A percentile compares a stretch with the other conserved stretches of the same genome.
Evolutionary conservation across 2,888 invertebrate species (phyloP).

Genomic region (Antheraea assamensis): DNA sequence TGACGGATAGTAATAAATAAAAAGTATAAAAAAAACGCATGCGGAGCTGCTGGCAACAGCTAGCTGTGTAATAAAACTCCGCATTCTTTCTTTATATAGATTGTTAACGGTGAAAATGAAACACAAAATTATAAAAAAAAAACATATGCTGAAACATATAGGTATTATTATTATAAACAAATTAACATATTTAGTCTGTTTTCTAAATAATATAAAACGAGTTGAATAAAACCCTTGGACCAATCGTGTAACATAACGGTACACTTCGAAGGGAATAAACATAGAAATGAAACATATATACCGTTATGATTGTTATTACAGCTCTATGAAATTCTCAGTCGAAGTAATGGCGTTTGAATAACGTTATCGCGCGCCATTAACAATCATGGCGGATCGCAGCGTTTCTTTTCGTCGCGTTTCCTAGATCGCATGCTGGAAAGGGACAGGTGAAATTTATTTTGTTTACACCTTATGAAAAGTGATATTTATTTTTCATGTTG

Average conservation of each 20-base stretch:
- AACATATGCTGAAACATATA: too few relatives aligned
- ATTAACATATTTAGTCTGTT: too few relatives aligned
- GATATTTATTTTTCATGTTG: neutral
- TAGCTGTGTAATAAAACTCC: too few relatives aligned
- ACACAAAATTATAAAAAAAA: too few relatives aligned
- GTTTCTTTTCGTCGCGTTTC: neutral
- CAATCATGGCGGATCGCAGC: neutral
- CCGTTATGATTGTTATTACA: neutral
- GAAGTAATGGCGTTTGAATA: neutral
- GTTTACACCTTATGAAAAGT: neutral
- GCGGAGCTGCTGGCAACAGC: too few relatives aligned
- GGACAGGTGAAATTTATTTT: neutral
- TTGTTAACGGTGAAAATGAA: too few relatives aligned
- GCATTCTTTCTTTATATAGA: too few relatives aligned
- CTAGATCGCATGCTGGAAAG: neutral
- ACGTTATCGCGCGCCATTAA: neutral
- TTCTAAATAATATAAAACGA: too few relatives aligned
- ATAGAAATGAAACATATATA: neutral
- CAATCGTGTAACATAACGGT: neutral
- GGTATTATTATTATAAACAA: too few relatives aligned
- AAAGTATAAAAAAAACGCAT: too few relatives aligned
- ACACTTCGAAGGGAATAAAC: neutral
- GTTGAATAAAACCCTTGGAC: neutral
- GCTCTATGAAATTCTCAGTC: neutral
- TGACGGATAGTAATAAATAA: too few relatives aligned